Evolutionary conservation across 2,797 vertebrate genomes (phyloP), one percentile per base, ranked within the genome.

Genomic region (Thunnus albacares): DNA sequence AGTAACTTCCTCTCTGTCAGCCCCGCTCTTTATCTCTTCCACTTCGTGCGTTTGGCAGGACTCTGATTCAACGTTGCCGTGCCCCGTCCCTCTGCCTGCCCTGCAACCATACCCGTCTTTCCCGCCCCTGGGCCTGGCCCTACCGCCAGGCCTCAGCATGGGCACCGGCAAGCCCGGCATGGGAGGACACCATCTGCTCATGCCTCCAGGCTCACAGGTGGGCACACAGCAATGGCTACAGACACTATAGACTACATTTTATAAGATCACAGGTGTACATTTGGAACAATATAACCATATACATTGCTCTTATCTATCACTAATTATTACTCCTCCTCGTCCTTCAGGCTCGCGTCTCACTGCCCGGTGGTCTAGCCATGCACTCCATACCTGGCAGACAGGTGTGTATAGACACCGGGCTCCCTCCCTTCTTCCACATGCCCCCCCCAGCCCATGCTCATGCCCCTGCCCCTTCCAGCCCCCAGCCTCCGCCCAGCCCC

Each of bases 181-280:
- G 71, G 91, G 95, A 67, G 92, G 84, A 70, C 94, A 85, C 80
- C 92, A 89, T 72, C 91, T 97, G 92, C 93, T 97, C 83, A 87
- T 99, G 94, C 95, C 95, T 71, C 77, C 96, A 56, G 96, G 93
- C 92, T 96, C 96, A 86, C 98, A 99, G 97, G 98, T 99, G 92
- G 22, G 53, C 24, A 2, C 17, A 1, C 17, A 4, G 22, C 13
- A 8, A 10, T 2, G 17, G 7, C 26, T 41, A 1, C 49, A 59
- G 33, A 47, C 61, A 51, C 6, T 5, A 2, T 3, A 20, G 22
- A 35, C 15, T 10, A 35, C 14, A 20, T 55, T 26, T 14, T 3
- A 3, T 38, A 20, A 14, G 0, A 14, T 18, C 1, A 10, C 20
- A 35, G 10, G 10, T 22, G n/a, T 8, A 33, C 35, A 41, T 15